Base-by-base conservation (phyloP, 2,113 vertebrate genomes). In the Grammomys dolichurus region DNA sequence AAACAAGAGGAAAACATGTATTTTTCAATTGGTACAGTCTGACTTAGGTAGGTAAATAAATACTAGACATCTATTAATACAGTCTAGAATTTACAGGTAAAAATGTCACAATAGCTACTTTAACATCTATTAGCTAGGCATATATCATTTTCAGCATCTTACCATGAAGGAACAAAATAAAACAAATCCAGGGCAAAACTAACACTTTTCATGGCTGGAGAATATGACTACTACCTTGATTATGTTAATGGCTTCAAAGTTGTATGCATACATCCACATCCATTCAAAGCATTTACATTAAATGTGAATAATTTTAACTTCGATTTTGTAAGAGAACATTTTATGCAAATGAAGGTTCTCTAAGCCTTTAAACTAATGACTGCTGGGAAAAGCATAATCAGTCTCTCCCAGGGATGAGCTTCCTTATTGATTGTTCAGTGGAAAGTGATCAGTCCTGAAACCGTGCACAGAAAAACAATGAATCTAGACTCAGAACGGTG, bases 321-420 rank as follows among this genome's bases (percentile, higher is more conserved):
- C 2, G 7, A 54, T 77, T 60, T 17, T 67, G 6, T 51, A 17
- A 36, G 87, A 33, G 20, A 70, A 16, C 76, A 24, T 87, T 26
- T 75, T 43, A 98, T 96, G 65, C 13, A 89, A 11, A 51, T 24
- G 97, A 97, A 97, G 96, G 70, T 28, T 51, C 76, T 67, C 31
- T 82, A 78, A 81, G 90, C 77, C 77, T 80, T 80, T 80, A 36
- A 56, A 56, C 70, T 72, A 72, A n/a, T 40, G 70, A 72, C 36
- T 40, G 70, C 70, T 72, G 70, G 70, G 70, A 72, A 72, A n/a
- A n/a, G 36, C 17, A 72, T 40, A 20, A 72, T 72, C 20, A 72
- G 17, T 33, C 36, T 72, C 36, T 72, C 7, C 36, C 70, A 72
- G 17, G 36, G 36, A 72, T 72, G 70, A 72, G 36, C 17, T 72